Conservation (phyloP, 1,140 invertebrate genomes). For the Macrocentrus cingulum region DNA sequence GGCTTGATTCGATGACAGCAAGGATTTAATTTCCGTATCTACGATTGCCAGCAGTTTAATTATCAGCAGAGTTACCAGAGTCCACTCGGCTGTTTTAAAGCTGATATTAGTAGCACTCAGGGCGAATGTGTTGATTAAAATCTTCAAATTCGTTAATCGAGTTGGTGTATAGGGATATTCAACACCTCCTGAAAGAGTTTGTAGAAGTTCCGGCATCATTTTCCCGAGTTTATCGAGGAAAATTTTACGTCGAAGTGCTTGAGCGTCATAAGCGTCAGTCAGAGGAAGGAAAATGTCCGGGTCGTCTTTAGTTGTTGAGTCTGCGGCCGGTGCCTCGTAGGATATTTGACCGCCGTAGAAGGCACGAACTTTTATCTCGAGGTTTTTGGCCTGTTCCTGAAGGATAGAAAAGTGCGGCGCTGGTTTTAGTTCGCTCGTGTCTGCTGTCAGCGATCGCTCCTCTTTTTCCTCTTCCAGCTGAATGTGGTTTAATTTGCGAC, state of each 20-base stretch:
- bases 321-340: slow-evolving; percentile 30
- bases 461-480: slow-evolving; percentile 43
- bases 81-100: slow-evolving; percentile 57
- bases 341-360: slow-evolving; percentile 48
- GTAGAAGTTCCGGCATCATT: slow-evolving; percentile 54
- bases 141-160: slow-evolving; percentile 38
- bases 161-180: slow-evolving; percentile 35
- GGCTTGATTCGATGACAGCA: slow-evolving; percentile 45
- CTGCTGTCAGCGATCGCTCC: slow-evolving; percentile 23
- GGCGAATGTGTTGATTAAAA: slow-evolving; percentile 53
- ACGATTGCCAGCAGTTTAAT: slow-evolving; percentile 56
- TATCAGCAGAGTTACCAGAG: slow-evolving; percentile 52
- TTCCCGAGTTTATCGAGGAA: slow-evolving; percentile 55
- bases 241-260: slow-evolving; percentile 51
- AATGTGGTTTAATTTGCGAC: slow-evolving; percentile 46
- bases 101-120: slow-evolving; percentile 55
- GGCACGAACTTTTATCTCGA: slow-evolving; percentile 52
- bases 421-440: slow-evolving; percentile 43
- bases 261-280: slow-evolving; percentile 50
- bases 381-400: slow-evolving; percentile 47
- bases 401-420: slow-evolving; percentile 50
- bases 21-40: slow-evolving; percentile 41
- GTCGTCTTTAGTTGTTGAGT: slow-evolving; percentile 17
- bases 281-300: slow-evolving; percentile 45
- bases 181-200: slow-evolving; percentile 36